Evolutionary conservation across 1,140 invertebrate species (phyloP).

Genomic region (Neomicropteryx cornuta): DNA sequence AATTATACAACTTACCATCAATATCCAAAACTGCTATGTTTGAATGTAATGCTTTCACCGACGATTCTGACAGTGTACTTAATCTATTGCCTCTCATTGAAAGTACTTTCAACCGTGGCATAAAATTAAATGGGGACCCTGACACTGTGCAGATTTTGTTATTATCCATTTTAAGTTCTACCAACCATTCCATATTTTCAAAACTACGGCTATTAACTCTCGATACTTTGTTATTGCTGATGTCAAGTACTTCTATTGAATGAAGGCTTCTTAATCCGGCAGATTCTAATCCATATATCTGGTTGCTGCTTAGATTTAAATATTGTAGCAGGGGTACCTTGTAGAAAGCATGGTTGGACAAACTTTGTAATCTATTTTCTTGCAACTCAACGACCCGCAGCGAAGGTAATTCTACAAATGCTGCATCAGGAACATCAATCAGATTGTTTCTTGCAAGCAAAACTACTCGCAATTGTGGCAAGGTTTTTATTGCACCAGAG

Average conservation of each 20-base stretch:
- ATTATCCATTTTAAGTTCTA: slow-evolving; percentile 70
- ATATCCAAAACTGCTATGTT: slow-evolving; percentile 76
- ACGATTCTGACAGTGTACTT: slow-evolving; percentile 58
- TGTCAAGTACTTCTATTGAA: slow-evolving; percentile 69
- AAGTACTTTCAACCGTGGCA: slow-evolving; percentile 69
- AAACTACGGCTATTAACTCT: slow-evolving; percentile 52
- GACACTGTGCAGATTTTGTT: slow-evolving; percentile 61
- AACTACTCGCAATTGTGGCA: slow-evolving; percentile 66
- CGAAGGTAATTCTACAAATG: slow-evolving; percentile 64
- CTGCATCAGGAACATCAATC: slow-evolving; percentile 55
- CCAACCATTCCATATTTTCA: slow-evolving; percentile 67
- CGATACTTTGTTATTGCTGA: slow-evolving; percentile 66
- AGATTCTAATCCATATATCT: slow-evolving; percentile 56
- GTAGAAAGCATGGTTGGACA: slow-evolving; percentile 66
- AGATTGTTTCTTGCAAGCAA: slow-evolving; percentile 67
- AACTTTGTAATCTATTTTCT: slow-evolving; percentile 61
- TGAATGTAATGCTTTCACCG: slow-evolving; percentile 60
- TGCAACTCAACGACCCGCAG: slow-evolving; percentile 68
- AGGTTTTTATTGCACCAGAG: slow-evolving; percentile 58
- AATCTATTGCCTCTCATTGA: slow-evolving; percentile 70
- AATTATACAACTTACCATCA: slow-evolving; percentile 53
- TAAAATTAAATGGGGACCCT: slow-evolving; percentile 64
- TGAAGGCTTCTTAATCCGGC: slow-evolving; percentile 57
- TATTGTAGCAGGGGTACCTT: slow-evolving; percentile 66
- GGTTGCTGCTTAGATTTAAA: slow-evolving; percentile 72